Evolutionary conservation across 1,140 invertebrate species (phyloP), one percentile per base, ranked within the genome.

Genomic region (Platyura marginata): DNA sequence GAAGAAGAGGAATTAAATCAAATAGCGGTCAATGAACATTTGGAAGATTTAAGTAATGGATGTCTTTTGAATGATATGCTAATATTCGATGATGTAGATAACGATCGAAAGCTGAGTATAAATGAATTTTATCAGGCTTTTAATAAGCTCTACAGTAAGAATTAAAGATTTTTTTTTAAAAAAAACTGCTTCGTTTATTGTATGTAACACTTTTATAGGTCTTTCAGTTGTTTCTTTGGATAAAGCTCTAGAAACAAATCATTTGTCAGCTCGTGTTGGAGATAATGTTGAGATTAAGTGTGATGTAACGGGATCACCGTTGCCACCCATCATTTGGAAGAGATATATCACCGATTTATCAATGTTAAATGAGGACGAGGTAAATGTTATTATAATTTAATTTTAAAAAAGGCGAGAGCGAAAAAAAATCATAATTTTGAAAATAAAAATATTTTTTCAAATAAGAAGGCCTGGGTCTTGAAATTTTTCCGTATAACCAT

Each of bases 261-360:
- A 75, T 51, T 61, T 81, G 45, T 68, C 70, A 45, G 74, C 77
- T 32, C 55, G 76, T 44, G 76, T 82, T 13, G 79, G 77, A 15
- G 81, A 84, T 59, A 83, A 82, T 51, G 74, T 86, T 22, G 80
- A 86, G 55, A 74, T 86, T 44, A 81, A 81, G 52, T 86, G 81
- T 60, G 80, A 81, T 53, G 76, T 80, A 10, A 76, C 72, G 10
- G 77, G 77, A 34, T 74, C 70, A 13, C 77, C 78, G 19, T 69
- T 75, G 2, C 76, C 77, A 1, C 75, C 77, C 15, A 71, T 84
- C 33, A 68, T 83, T 5, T 86, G 81, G 81, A 65, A 71, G 47
- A 66, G 81, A 46, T 74, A 82, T 56, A 71, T 69, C 1, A 65
- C 75, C 19, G 77, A 82, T 54, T 58, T 84, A 15, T 68, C 74